phyloP scores from a whole-genome alignment of 1,140 invertebrate genomes.

The Copidosoma floridanum region DNA sequence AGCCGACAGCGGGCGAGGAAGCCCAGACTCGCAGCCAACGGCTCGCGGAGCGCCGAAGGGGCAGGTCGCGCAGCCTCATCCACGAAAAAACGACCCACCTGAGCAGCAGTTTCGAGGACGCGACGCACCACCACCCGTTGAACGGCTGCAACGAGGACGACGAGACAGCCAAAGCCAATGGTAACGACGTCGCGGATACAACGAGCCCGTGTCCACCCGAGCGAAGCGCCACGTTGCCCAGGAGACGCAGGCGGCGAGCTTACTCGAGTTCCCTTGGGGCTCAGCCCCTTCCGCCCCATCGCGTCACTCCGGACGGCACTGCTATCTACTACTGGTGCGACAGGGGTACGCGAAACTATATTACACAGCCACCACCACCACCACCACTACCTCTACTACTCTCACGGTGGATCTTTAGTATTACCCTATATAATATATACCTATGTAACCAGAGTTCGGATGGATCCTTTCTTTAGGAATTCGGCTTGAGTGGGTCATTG shows the following conservation, averaged over 20 bases:
- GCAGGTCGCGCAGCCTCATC: slow-evolving; percentile 12
- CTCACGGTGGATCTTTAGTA: background rate
- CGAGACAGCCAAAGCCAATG: slow-evolving; percentile 20
- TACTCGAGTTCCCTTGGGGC: slow-evolving; percentile 46
- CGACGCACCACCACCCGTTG: background rate
- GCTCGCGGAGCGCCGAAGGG: background rate
- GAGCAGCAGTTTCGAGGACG: background rate
- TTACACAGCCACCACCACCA: no score
- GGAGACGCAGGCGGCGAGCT: slow-evolving; percentile 45
- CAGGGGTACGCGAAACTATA: no score
- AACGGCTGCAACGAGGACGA: slow-evolving; percentile 17
- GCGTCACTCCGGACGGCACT: slow-evolving; percentile 75
- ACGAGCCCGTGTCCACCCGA: slow-evolving; percentile 34
- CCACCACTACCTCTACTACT: background rate
- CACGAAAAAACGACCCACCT: background rate
- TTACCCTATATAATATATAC: background rate
- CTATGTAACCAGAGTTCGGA: no score
- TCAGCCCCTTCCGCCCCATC: slow-evolving; percentile 65
- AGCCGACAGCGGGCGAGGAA: background rate
- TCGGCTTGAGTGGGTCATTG: no score
- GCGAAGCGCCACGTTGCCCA: slow-evolving; percentile 50
- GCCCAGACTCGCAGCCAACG: background rate
- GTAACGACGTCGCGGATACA: no score
- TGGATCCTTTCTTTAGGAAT: no score
- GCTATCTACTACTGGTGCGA: slow-evolving; percentile 84